Base-by-base conservation (phyloP, 2,113 vertebrate species). In the Silurus meridionalis region DNA sequence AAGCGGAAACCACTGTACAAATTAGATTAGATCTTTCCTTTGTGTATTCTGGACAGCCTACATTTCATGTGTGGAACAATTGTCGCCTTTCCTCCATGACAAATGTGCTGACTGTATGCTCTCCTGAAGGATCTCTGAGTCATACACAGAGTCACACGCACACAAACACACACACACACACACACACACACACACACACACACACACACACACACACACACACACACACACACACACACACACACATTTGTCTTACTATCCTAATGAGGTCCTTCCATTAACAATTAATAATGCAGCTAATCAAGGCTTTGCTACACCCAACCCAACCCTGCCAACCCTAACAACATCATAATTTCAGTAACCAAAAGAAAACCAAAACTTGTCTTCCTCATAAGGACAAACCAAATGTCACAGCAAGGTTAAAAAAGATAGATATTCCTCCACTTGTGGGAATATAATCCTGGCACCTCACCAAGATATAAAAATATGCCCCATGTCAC, bases 101-200 rank as follows among this genome's bases (percentile, higher is more conserved):
- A 80, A 60, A 80, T 80, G 15, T 23, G 17, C 28, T 60, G 55
- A 60, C 15, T n/a, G 55, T 48, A n/a, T n/a, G 55, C 11, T 58
- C 14, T 83, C 23, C 81, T 55, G 81, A 8, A 52, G 50, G 53
- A 61, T 60, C n/a, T 71, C 14, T 57, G 52, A 58, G 17, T 58
- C 52, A 72, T 72, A 37, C 37, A 37, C 82, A 83, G 75, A 28
- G 58, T 75, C 9, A 64, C 57, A 85, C 57, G 53, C 83, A 66
- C 48, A 53, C n/a, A n/a, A 46, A 21, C 48, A 28, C 19, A 48
- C 72, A 75, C 83, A 61, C 83, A 23, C 52, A 60, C 83, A 60
- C 69, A 61, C 83, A 75, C 25, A 25, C 37, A 74, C 71, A 69
- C 66, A 37, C 66, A 37, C 7, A 63, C 61, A 23, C 58, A 37